These are phyloP conservation scores for Adoxophyes honmai DNA, from an alignment of 1,140 invertebrate genomes.

Conservation along the genomic window DNA sequence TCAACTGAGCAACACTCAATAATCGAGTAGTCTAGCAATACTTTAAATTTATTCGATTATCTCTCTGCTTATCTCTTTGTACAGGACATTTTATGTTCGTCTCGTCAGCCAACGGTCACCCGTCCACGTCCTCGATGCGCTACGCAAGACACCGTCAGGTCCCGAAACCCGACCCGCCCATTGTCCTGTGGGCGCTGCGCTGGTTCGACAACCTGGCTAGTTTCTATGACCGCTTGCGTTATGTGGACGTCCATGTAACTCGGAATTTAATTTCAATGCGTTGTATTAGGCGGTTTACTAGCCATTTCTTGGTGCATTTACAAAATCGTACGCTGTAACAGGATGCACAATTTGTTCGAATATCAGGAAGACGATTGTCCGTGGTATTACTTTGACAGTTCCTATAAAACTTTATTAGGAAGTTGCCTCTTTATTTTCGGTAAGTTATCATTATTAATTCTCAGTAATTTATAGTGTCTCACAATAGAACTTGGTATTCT, in stretches of 20 bases:
- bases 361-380: slow-evolving; percentile 70
- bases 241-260: slow-evolving; percentile 49
- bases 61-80: too few relatives aligned
- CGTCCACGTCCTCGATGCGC: slow-evolving; percentile 49
- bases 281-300: slow-evolving; percentile 22
- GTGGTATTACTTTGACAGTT: slow-evolving; percentile 75
- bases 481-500: too few relatives aligned
- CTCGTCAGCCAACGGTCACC: slow-evolving; percentile 2
- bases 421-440: slow-evolving; percentile 72
- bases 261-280: slow-evolving; percentile 34
- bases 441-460: slow-evolving; percentile 39
- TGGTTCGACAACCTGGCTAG: slow-evolving; percentile 61
- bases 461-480: too few relatives aligned
- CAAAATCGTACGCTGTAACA: slow-evolving; percentile 28
- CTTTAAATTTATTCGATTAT: too few relatives aligned
- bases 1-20: too few relatives aligned
- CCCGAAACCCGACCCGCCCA: slow-evolving; percentile 46
- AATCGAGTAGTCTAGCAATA: too few relatives aligned
- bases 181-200: slow-evolving; percentile 38
- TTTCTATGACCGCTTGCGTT: slow-evolving; percentile 50
- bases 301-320: slow-evolving; percentile 41
- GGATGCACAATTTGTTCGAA: slow-evolving; percentile 53
- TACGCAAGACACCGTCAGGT: slow-evolving; percentile 40
- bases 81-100: too few relatives aligned
- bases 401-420: slow-evolving; percentile 73